Percentiles rank a stretch among this genome's conserved stretches.
These are phyloP conservation scores for Cynoglossus semilaevis DNA, from an alignment of 2,113 vertebrate genomes.

Conservation along the genomic window DNA sequence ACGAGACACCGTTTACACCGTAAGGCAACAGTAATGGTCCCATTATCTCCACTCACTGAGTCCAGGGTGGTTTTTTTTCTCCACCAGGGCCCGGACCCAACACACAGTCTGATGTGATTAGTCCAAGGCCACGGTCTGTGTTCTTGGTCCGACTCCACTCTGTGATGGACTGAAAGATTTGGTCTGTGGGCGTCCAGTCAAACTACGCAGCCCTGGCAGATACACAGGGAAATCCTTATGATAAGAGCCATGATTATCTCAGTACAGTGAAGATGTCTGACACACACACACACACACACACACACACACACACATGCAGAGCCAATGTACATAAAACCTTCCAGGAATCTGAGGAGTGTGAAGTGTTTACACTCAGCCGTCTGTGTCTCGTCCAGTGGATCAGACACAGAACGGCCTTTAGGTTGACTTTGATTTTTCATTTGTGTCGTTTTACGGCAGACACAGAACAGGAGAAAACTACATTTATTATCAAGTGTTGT, in stretches of 20 bases:
- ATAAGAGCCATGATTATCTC: constrained; percentile 21
- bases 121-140: constrained; percentile 13
- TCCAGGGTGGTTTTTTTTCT: constrained; percentile 23
- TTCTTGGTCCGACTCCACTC: constrained; percentile 20
- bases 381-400: neutral
- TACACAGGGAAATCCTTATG: constrained; percentile 34
- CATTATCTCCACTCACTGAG: constrained; percentile 11
- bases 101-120: constrained; percentile 23
- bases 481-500: too few relatives aligned
- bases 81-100: constrained; percentile 14
- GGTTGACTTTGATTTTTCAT: neutral
- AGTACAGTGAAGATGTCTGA: constrained; percentile 24
- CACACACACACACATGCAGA: constrained; percentile 6
- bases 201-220: constrained; percentile 32
- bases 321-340: constrained; percentile 3
- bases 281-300: constrained; percentile 17
- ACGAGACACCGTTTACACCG: constrained; percentile 40
- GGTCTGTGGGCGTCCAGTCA: constrained; percentile 32
- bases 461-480: too few relatives aligned
- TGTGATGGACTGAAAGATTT: constrained; percentile 23
- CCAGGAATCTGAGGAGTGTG: neutral
- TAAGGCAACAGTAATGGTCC: constrained; percentile 21
- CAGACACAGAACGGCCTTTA: neutral
- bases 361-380: neutral
- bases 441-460: neutral